phyloP scores from a whole-genome alignment of 2,113 vertebrate genomes.

The Psittacula cyanocephala region DNA sequence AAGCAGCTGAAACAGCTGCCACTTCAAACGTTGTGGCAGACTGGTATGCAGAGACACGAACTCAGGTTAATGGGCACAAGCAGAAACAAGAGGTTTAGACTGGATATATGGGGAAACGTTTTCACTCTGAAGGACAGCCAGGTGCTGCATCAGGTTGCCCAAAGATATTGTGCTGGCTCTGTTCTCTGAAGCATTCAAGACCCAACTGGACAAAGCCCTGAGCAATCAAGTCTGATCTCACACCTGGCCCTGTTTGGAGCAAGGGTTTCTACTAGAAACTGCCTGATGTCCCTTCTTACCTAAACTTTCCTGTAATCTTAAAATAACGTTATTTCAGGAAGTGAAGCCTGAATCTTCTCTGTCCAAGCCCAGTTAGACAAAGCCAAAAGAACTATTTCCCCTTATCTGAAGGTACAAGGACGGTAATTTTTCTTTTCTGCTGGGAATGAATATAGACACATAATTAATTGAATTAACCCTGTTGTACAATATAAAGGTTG shows the following conservation, averaged over 20 bases:
- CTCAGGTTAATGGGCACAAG: not conserved
- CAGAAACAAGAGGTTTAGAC: not conserved
- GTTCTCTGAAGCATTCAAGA: not conserved
- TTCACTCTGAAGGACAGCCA: not conserved
- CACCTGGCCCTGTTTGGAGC: not conserved
- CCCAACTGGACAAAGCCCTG: not conserved
- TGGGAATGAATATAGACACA: not conserved
- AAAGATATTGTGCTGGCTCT: not conserved
- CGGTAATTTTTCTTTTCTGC: not conserved
- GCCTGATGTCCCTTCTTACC: not conserved
- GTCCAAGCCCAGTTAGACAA: not conserved
- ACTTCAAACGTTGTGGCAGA: not conserved
- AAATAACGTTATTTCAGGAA: not conserved
- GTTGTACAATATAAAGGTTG: not conserved
- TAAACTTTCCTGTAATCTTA: not conserved
- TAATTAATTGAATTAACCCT: not conserved
- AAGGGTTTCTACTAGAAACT: not conserved
- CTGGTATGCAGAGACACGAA: not conserved
- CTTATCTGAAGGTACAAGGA: not conserved
- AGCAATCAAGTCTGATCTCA: not conserved
- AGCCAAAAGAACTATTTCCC: not conserved
- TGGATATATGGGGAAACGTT: not conserved
- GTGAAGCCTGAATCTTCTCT: not conserved
- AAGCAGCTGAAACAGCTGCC: not conserved
- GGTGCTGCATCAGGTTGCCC: accelerated